Conservation (phyloP, 2,888 invertebrate species). For the Cryptophagus acutangulus region DNA sequence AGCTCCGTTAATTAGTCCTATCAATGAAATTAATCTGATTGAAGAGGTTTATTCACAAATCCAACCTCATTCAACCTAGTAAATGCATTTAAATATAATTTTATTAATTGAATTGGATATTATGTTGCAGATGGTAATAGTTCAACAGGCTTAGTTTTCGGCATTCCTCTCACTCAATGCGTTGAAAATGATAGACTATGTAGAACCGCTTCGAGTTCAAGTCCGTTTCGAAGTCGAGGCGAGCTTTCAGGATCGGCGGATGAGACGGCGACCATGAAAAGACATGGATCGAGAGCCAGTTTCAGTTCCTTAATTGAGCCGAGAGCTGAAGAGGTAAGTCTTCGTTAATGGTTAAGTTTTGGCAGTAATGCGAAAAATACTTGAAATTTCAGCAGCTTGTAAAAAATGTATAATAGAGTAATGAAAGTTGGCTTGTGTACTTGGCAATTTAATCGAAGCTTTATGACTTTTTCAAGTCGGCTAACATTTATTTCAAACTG, state of each 20-base stretch:
- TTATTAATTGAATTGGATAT: not conserved
- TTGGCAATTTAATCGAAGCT: no score
- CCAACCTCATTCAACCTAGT: no score
- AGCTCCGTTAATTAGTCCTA: no score
- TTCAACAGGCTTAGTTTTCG: constrained; percentile 69
- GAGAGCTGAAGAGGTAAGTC: constrained; percentile 55
- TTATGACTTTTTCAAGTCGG: not conserved
- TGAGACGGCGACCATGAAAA: constrained; percentile 44
- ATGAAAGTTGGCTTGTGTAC: no score
- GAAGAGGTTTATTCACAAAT: no score
- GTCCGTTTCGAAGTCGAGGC: constrained; percentile 32
- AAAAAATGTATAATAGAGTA: no score
- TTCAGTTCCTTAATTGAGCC: constrained; percentile 65
- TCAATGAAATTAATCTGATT: no score
- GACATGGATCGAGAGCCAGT: constrained; percentile 60
- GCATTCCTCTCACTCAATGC: constrained; percentile 77
- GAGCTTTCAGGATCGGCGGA: constrained; percentile 36
- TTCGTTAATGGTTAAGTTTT: no score
- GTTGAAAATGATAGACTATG: constrained; percentile 70
- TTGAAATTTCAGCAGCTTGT: no score
- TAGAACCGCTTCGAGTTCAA: constrained; percentile 43
- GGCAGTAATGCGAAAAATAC: no score
- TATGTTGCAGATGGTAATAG: constrained; percentile 31
- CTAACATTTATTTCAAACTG: not conserved
- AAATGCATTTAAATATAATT: not conserved